Percentiles rank a stretch among this genome's conserved stretches.
Conservation (phyloP, 2,113 vertebrate species). For the Hippolais icterina region DNA sequence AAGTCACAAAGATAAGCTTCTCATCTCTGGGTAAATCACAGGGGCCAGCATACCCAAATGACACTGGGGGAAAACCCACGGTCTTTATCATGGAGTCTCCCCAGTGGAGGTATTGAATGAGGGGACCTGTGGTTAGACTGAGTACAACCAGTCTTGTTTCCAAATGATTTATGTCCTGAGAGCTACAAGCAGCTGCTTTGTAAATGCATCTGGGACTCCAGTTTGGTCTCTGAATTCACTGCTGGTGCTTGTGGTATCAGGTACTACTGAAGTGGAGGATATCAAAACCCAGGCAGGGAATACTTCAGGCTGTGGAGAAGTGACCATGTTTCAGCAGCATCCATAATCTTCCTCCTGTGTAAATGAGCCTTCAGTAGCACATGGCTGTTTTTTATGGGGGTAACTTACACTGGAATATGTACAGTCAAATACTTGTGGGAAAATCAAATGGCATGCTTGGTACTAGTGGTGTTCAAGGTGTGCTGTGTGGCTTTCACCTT, state of each 20-base stretch:
- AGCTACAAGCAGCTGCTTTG: neutral
- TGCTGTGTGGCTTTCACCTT: neutral
- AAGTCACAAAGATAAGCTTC: neutral
- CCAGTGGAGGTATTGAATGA: neutral
- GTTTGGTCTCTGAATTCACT: neutral
- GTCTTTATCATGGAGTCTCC: neutral
- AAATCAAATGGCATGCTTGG: neutral
- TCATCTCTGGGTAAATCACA: neutral
- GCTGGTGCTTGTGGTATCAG: neutral
- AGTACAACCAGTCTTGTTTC: neutral
- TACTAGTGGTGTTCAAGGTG: neutral
- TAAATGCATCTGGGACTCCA: neutral
- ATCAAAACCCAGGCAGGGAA: neutral
- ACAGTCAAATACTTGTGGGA: neutral
- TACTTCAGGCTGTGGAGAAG: neutral
- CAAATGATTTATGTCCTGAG: neutral
- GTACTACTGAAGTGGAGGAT: neutral
- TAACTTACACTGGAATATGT: neutral
- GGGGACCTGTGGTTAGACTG: neutral
- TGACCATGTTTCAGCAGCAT: neutral
- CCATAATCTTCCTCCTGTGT: neutral
- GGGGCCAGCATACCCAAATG: neutral
- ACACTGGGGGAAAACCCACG: fast-evolving
- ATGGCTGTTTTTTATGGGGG: fast-evolving
- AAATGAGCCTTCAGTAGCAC: neutral